phyloP scores from a whole-genome alignment of 2,797 vertebrate genomes.

The Harpagifer antarcticus region DNA sequence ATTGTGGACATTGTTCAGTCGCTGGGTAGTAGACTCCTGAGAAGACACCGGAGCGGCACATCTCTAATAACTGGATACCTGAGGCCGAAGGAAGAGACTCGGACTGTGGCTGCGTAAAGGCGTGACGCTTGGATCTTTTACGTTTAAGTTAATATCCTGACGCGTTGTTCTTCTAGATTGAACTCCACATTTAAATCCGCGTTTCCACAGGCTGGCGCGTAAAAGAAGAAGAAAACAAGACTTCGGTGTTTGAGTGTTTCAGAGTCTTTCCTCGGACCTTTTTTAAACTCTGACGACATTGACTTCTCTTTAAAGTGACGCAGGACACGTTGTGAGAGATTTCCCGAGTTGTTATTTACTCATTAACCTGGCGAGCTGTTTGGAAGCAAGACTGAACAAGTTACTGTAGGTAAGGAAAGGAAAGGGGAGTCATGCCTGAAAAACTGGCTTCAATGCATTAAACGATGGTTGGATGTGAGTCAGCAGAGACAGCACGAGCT shows the following conservation, averaged over 20 bases:
- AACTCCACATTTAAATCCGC: constrained; percentile 2
- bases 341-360: constrained; percentile 62
- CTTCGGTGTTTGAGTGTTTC: background rate
- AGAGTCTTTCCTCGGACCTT: constrained; percentile 13
- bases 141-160: constrained; percentile 10
- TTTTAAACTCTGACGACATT: constrained; percentile 9
- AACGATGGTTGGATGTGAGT: constrained; percentile 59
- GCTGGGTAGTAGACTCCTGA: constrained; percentile 47
- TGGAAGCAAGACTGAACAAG: constrained; percentile 80
- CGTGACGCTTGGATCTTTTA: constrained; percentile 47
- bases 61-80: constrained; percentile 57
- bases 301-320: constrained; percentile 26
- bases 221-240: constrained; percentile 14
- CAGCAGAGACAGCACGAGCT: constrained; percentile 38
- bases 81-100: constrained; percentile 37
- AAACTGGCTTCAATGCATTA: constrained; percentile 74
- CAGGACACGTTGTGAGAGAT: constrained; percentile 36
- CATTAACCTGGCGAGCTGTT: constrained; percentile 58
- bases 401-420: constrained; percentile 71
- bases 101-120: constrained; percentile 58
- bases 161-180: background rate
- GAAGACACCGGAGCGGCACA: constrained; percentile 47
- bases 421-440: constrained; percentile 63
- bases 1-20: constrained; percentile 47
- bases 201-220: constrained; percentile 9